Conservation (phyloP, 2,797 vertebrate species). For the Menidia menidia region DNA sequence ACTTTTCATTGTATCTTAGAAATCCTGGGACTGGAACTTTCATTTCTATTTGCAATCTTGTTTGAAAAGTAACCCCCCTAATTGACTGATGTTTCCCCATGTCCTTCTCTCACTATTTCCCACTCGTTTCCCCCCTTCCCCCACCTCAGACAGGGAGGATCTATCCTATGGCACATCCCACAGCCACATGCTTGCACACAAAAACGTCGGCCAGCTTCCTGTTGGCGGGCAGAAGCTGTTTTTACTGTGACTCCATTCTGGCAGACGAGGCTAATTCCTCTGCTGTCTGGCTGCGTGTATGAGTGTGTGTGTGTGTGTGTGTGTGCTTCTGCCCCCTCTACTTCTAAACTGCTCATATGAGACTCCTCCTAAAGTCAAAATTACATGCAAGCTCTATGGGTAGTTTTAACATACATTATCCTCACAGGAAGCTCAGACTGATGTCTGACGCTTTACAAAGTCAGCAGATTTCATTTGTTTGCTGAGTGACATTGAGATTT, state of each 20-base stretch:
- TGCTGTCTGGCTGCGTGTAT: constrained; percentile 52
- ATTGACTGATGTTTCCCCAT: constrained; percentile 23
- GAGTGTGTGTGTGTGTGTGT: constrained; percentile 35
- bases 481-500: constrained; percentile 3
- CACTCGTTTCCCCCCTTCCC: constrained; percentile 17
- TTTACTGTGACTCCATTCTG: constrained; percentile 77
- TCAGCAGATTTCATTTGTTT: not conserved
- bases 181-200: constrained; percentile 57
- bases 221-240: constrained; percentile 66
- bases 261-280: constrained; percentile 70
- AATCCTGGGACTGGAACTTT: too few relatives aligned
- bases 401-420: constrained; percentile 15
- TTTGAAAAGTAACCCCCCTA: constrained; percentile 9
- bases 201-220: constrained; percentile 71
- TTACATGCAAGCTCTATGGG: constrained; percentile 29
- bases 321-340: constrained; percentile 30
- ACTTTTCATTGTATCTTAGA: too few relatives aligned
- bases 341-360: constrained; percentile 23
- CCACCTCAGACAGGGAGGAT: constrained; percentile 49
- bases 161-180: constrained; percentile 50
- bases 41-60: not conserved
- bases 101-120: constrained; percentile 31
- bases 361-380: constrained; percentile 11
- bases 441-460: constrained; percentile 9
- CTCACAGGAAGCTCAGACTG: not conserved